Conservation (phyloP, 2,113 vertebrate species). For the Halcyon malimbica region DNA sequence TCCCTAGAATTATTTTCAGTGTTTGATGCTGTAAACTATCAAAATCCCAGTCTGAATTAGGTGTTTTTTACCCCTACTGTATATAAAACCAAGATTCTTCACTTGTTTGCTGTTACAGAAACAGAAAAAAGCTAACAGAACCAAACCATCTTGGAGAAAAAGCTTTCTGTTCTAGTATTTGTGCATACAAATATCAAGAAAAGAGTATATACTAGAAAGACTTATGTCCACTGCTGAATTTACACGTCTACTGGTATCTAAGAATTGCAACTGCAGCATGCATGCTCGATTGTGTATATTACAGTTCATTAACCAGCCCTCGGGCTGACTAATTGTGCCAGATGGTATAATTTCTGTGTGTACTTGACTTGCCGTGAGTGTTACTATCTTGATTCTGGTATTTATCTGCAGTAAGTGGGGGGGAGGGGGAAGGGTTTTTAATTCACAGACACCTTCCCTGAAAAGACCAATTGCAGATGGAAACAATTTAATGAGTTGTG, state of each 20-base stretch:
- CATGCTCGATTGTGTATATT: slow-evolving; percentile 42
- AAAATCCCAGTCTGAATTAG: not conserved
- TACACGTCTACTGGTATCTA: slow-evolving; percentile 6
- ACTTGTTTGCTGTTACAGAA: not conserved
- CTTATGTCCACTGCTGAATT: not conserved
- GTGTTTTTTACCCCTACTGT: not conserved
- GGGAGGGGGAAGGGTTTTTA: not conserved
- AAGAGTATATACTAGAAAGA: not conserved
- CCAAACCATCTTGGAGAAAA: not conserved
- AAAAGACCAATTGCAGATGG: slow-evolving; percentile 53
- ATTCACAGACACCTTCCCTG: slow-evolving; percentile 30
- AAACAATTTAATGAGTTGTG: slow-evolving; percentile 40
- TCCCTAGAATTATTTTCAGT: not conserved
- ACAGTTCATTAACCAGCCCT: slow-evolving; percentile 68
- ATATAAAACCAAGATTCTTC: not conserved
- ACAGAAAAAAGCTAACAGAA: not conserved
- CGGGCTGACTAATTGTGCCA: slow-evolving; percentile 68
- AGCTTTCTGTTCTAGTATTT: not conserved
- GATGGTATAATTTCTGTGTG: slow-evolving; percentile 65
- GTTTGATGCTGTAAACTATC: not conserved
- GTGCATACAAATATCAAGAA: not conserved
- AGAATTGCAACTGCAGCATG: slow-evolving; percentile 13
- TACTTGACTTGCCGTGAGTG: slow-evolving; percentile 53
- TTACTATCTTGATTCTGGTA: slow-evolving; percentile 61
- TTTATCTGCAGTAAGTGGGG: slow-evolving; percentile 13